These are phyloP conservation scores for Neocrepidodera transversa DNA, from an alignment of 2,888 invertebrate species.

Conservation along the genomic window DNA sequence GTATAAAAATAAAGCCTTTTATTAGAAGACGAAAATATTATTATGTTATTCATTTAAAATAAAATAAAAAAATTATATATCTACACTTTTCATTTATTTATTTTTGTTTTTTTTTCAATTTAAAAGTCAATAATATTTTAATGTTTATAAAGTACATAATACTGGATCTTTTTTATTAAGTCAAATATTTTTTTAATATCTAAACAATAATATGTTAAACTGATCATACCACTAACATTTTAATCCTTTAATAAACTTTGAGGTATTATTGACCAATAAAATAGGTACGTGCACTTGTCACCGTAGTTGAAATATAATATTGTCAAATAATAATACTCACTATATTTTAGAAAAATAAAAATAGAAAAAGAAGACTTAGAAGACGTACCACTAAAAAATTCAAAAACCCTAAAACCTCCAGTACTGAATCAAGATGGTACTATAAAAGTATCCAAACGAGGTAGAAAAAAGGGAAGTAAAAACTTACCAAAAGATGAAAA, in stretches of 20 bases:
- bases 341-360: conserved; percentile 27
- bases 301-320: background rate
- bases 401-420: background rate
- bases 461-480: conserved; percentile 26
- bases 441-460: conserved; percentile 19
- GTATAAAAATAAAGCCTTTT: no score
- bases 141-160: no score
- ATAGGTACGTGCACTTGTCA: background rate
- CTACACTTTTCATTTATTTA: no score
- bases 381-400: background rate
- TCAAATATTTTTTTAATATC: no score
- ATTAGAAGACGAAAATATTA: no score
- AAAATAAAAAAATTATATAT: background rate
- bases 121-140: no score
- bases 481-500: conserved; percentile 26
- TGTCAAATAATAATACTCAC: conserved; percentile 17
- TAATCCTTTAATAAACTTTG: no score
- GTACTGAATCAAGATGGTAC: conserved; percentile 11
- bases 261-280: background rate
- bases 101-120: no score
- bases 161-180: no score
- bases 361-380: conserved; percentile 1
- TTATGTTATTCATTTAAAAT: background rate
- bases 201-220: no score
- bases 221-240: no score